phyloP scores from a whole-genome alignment of 2,113 vertebrate genomes.

The Rhineura floridana region DNA sequence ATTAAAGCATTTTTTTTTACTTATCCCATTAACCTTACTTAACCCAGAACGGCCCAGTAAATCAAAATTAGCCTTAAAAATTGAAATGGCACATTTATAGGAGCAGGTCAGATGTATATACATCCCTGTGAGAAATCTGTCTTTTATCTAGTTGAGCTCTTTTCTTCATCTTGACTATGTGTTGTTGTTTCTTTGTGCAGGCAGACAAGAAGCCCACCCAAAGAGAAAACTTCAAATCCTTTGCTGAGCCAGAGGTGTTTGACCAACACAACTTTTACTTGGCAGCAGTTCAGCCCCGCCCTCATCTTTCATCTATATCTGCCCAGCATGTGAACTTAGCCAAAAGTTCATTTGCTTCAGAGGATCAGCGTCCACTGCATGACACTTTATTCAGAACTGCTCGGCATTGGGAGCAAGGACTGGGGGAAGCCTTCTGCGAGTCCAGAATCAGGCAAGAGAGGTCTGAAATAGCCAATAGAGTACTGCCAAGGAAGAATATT shows the following conservation, averaged over 20 bases:
- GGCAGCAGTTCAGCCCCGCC: not conserved
- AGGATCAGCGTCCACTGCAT: conserved; percentile 18
- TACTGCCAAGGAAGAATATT: not conserved
- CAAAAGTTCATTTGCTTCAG: not conserved
- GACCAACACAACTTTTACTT: not conserved
- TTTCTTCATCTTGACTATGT: not conserved
- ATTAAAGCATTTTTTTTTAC: no score
- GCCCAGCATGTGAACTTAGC: not conserved
- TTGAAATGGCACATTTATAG: no score
- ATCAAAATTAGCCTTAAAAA: not conserved
- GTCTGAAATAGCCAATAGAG: not conserved
- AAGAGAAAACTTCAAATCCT: not conserved
- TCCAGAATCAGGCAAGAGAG: not conserved
- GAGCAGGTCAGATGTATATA: not conserved
- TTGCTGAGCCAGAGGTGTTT: not conserved
- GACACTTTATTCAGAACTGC: not conserved
- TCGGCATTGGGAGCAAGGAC: not conserved
- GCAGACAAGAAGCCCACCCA: not conserved
- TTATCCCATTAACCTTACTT: no score
- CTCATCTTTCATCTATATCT: not conserved
- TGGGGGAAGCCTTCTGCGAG: not conserved
- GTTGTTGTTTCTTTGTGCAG: not conserved
- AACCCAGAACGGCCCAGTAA: not conserved
- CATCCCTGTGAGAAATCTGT: not conserved
- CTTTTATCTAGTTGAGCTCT: not conserved